A percentile compares a stretch with the other conserved stretches of the same genome.
phyloP scores from a whole-genome alignment of 2,888 invertebrate species.

The Drosophila prolongata region DNA sequence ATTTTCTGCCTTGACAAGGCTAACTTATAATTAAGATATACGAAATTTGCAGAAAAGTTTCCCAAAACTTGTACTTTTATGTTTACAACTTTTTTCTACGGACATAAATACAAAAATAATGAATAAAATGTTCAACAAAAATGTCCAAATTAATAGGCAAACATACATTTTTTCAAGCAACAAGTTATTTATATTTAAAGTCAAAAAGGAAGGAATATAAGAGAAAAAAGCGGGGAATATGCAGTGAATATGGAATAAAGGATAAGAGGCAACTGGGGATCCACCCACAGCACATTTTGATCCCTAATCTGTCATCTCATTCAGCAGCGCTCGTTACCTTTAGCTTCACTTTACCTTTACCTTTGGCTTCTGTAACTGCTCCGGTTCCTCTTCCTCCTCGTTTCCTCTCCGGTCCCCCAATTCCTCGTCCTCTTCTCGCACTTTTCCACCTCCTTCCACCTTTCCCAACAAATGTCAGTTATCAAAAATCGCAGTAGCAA shows the following conservation, averaged over 20 bases:
- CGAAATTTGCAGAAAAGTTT: too few relatives aligned
- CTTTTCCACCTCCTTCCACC: conserved; percentile 5
- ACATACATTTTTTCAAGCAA: not conserved
- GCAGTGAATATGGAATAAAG: not conserved
- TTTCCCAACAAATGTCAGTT: conserved; percentile 66
- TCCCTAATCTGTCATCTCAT: conserved; percentile 34
- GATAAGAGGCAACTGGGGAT: conserved; percentile 1
- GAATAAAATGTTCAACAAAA: not conserved
- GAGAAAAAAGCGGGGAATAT: not conserved
- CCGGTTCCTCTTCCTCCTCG: not conserved
- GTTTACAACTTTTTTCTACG: too few relatives aligned
- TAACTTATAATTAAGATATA: too few relatives aligned
- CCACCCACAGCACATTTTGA: conserved; percentile 16
- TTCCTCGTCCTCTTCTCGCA: not conserved
- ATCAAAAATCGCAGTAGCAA: conserved; percentile 71
- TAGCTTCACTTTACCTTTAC: conserved; percentile 11
- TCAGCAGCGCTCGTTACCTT: conserved; percentile 6
- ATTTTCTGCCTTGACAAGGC: too few relatives aligned
- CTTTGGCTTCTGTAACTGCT: conserved; percentile 29
- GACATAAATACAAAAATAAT: too few relatives aligned
- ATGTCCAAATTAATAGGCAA: not conserved
- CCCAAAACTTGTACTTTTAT: too few relatives aligned
- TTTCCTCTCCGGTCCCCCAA: not conserved
- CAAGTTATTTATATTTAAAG: not conserved
- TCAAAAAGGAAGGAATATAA: not conserved